Percentiles rank a stretch among this genome's conserved stretches.
These are phyloP conservation scores for Gallinago undulata DNA, from an alignment of 2,113 vertebrate species.

Conservation along the genomic window DNA sequence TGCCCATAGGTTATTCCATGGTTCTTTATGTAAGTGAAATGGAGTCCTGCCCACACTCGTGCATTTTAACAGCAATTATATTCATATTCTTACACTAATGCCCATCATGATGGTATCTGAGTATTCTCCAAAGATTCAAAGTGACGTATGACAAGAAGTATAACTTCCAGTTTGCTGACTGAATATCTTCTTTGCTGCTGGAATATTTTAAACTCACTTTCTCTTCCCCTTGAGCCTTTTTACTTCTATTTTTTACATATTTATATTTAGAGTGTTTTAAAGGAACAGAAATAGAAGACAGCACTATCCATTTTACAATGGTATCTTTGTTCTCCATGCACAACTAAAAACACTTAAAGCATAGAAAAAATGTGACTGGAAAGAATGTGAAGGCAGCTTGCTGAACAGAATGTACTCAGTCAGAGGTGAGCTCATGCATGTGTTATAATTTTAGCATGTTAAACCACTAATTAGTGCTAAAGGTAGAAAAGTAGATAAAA, in stretches of 20 bases:
- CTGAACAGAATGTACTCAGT: not conserved
- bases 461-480: not conserved
- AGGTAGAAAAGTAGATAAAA: not conserved
- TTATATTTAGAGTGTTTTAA: conserved; percentile 38
- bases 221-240: not conserved
- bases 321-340: conserved; percentile 25
- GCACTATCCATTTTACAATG: conserved; percentile 8
- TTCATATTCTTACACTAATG: not conserved
- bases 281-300: conserved; percentile 36
- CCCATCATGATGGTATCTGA: not conserved
- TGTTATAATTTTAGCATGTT: not conserved
- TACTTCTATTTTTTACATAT: not conserved
- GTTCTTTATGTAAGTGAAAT: not conserved
- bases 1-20: not conserved
- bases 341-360: conserved; percentile 25
- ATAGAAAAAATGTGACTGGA: not conserved
- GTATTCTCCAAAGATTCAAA: not conserved
- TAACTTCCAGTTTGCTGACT: not conserved
- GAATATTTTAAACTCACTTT: conserved; percentile 14
- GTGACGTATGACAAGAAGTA: not conserved
- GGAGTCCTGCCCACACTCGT: not conserved
- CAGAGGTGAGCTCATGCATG: not conserved
- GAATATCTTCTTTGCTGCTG: not conserved
- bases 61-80: not conserved
- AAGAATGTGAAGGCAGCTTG: conserved; percentile 8